phyloP scores from a whole-genome alignment of 2,113 vertebrate species.

The Vireo altiloquus region DNA sequence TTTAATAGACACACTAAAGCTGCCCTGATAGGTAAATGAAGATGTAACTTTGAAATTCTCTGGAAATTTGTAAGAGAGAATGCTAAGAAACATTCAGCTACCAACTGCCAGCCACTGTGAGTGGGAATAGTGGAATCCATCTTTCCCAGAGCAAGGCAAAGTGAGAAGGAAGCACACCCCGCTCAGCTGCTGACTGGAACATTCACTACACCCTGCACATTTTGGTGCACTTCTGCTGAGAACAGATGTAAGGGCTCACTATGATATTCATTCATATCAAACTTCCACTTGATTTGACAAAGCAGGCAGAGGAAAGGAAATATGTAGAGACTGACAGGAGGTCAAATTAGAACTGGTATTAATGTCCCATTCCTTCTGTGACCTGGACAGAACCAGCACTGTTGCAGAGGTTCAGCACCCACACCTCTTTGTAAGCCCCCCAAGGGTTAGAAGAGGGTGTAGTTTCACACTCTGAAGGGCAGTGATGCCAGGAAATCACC shows the following conservation, averaged over 20 bases:
- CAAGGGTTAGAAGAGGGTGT: too few relatives aligned
- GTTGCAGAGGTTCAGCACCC: neutral
- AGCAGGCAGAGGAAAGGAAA: neutral
- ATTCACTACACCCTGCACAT: neutral
- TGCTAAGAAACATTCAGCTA: neutral
- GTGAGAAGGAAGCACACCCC: neutral
- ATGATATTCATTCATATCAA: neutral
- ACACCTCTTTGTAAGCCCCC: neutral
- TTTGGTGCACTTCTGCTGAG: neutral
- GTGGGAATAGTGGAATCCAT: neutral
- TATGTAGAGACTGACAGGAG: accelerated
- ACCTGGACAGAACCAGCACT: neutral
- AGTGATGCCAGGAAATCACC: neutral
- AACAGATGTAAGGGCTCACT: neutral
- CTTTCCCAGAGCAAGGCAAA: neutral
- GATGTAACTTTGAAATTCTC: neutral
- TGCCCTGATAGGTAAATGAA: neutral
- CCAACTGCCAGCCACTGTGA: neutral
- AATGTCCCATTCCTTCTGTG: neutral
- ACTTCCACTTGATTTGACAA: neutral
- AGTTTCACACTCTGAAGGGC: neutral
- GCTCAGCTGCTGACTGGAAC: neutral
- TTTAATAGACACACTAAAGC: neutral
- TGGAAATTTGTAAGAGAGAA: neutral
- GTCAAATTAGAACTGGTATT: neutral